Percentiles rank a stretch among this genome's conserved stretches.
These are phyloP conservation scores for Salpingus planirostris DNA, from an alignment of 2,888 invertebrate species.

Conservation along the genomic window DNA sequence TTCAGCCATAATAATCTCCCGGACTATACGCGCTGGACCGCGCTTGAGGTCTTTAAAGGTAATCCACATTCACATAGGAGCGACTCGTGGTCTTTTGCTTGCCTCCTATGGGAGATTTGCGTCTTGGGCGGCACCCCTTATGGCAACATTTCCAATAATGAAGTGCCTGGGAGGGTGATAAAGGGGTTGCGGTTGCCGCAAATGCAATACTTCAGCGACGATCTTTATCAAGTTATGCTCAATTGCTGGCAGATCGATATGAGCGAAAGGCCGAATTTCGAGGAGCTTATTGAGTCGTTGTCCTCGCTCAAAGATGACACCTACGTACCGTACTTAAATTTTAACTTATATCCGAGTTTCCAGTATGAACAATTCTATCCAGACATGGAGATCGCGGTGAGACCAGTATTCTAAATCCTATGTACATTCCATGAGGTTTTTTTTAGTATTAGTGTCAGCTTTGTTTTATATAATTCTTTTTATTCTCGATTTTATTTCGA, in stretches of 20 bases:
- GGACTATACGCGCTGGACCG: slow-evolving; percentile 71
- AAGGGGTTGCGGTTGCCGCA: slow-evolving; percentile 66
- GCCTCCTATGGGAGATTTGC: slow-evolving; percentile 74
- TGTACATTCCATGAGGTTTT: no score
- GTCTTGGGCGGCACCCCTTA: slow-evolving; percentile 75
- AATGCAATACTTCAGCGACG: slow-evolving; percentile 64
- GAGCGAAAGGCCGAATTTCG: slow-evolving; percentile 68
- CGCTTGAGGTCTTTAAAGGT: slow-evolving; percentile 66
- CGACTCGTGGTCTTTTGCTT: slow-evolving; percentile 78
- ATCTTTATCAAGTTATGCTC: slow-evolving; percentile 70
- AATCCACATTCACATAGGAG: slow-evolving; percentile 61
- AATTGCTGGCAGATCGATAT: slow-evolving; percentile 80
- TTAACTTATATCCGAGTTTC: slow-evolving; percentile 32
- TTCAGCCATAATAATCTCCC: slow-evolving; percentile 54
- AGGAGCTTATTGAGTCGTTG: slow-evolving; percentile 43
- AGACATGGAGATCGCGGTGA: slow-evolving; percentile 34
- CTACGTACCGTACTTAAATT: slow-evolving; percentile 28
- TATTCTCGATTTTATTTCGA: no score
- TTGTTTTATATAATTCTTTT: no score
- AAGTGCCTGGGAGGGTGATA: slow-evolving; percentile 58
- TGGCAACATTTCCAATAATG: slow-evolving; percentile 55
- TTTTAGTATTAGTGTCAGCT: no score
- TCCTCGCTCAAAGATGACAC: slow-evolving; percentile 23
- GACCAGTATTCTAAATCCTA: slow-evolving; percentile 31
- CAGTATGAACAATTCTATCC: slow-evolving; percentile 38